Base-by-base conservation (phyloP, 2,797 vertebrate species). In the Poecilia wingei region DNA sequence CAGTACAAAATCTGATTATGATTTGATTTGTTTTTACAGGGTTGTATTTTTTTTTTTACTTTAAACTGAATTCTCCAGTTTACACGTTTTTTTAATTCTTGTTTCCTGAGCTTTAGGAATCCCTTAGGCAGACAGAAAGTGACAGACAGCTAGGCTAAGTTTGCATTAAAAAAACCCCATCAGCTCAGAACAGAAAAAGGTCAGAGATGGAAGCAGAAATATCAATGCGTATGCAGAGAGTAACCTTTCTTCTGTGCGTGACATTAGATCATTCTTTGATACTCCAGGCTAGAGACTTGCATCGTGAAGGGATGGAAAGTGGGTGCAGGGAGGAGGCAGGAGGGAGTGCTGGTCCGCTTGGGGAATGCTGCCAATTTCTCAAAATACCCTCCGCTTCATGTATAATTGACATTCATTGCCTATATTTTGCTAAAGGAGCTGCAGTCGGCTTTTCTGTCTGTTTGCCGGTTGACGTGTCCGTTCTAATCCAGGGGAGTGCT, bases 211-310 rank as follows among this genome's bases (percentile, higher is more conserved):
- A 88, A 87, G 91, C 84, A 90, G 93, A 92, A 94, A 94, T 93
- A 94, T 92, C 89, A 93, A 92, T 91, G 93, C 73, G 85, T 94
- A 93, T 94, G 93, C 93, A 91, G 93, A 93, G 89, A 91, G 86
- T 94, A 95, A 95, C 94, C 95, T 95, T 95, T 95, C 92, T 84
- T 91, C 91, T 88, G 91, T 87, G 91, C 90, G 85, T 95, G 95
- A 95, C 93, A 95, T 95, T 93, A 94, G 92, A 95, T 95, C 91
- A 91, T 86, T 94, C 89, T 93, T 91, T 95, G 90, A 93, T 94
- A 92, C 87, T 75, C 79, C 79, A 78, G 88, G 87, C 81, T 77
- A 78, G 78, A 70, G 78, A 76, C 55, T 75, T 22, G 78, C 4
- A 7, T 45, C 25, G 39, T 70, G 68, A 43, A 25, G 41, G 1